Percentiles rank a stretch among this genome's conserved stretches.
These are phyloP conservation scores for Lasioglossum albipes DNA, from an alignment of 1,140 invertebrate species.

Conservation along the genomic window DNA sequence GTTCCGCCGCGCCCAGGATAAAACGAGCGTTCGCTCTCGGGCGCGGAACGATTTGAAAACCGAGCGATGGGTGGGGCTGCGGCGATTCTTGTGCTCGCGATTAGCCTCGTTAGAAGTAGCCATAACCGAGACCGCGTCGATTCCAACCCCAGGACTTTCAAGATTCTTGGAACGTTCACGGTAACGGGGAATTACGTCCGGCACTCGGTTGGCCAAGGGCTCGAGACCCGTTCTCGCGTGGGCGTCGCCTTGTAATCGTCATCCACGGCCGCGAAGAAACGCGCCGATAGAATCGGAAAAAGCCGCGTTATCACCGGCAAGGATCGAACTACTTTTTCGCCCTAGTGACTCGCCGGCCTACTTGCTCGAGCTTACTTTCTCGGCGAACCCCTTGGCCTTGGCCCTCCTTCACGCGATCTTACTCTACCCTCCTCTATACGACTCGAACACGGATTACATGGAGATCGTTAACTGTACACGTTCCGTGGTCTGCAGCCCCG, in stretches of 20 bases:
- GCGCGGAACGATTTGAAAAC: slow-evolving; percentile 69
- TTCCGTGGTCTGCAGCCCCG: slow-evolving; percentile 44
- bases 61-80: slow-evolving; percentile 33
- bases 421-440: slow-evolving; percentile 50
- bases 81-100: not conserved
- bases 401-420: slow-evolving; percentile 77
- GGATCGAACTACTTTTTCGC: slow-evolving; percentile 61
- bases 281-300: slow-evolving; percentile 22
- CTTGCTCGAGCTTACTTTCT: slow-evolving; percentile 47
- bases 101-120: not conserved
- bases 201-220: not conserved
- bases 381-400: slow-evolving; percentile 76
- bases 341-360: slow-evolving; percentile 67
- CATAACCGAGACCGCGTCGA: not conserved
- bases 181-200: not conserved
- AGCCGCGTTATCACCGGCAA: slow-evolving; percentile 20
- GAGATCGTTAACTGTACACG: slow-evolving; percentile 71
- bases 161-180: not conserved
- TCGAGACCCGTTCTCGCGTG: not conserved
- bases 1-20: slow-evolving; percentile 67
- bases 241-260: not conserved
- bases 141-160: not conserved
- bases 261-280: slow-evolving; percentile 7
- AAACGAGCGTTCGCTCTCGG: slow-evolving; percentile 44
- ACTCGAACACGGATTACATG: slow-evolving; percentile 69